Base-by-base conservation (phyloP, 2,888 invertebrate species). In the Papilio demoleus region DNA sequence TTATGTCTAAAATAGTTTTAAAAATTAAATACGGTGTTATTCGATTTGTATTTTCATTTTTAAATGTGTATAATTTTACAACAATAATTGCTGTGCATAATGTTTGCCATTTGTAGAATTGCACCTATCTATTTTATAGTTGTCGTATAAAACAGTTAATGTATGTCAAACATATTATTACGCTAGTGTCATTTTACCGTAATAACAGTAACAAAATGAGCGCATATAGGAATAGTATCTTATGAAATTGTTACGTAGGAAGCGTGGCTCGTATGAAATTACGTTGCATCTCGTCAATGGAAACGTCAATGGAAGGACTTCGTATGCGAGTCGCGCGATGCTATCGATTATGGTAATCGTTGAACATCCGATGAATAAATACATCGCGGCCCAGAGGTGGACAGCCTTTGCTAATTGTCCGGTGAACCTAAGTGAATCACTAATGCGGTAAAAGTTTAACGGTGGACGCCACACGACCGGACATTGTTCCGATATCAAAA, bases 341-440 rank as follows among this genome's bases (percentile, higher is more conserved):
- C 79, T 88, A 88, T 91, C 90, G 90, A 90, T 91, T 92, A 92
- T 92, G 92, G 90, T 92, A 92, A 92, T 92, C 92, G 83, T 76
- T 87, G 84, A 82, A 90, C 92, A 91, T 90, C 90, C 90, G 92
- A 91, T 92, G 91, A 92, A 92, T 92, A 90, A 86, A 90, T 89
- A 90, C 87, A 86, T 80, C 83, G 84, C 79, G 81, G 83, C 86
- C 84, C 85, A 89, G 88, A 91, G 92, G 92, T 92, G 87, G 90
- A 90, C 92, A 92, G 90, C 92, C 92, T 92, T 90, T 89, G 88
- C 92, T 92, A 92, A 92, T 92, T 92, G 91, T 89, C 86, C 89
- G 86, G 84, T 89, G 88, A 88, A 90, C 90, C 80, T 88, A 81
- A 79, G 83, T 90, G 91, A 90, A 89, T 90, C 88, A 88, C 81